These are phyloP conservation scores for Heterotilapia buettikoferi DNA, from an alignment of 2,113 vertebrate species.

Conservation along the genomic window DNA sequence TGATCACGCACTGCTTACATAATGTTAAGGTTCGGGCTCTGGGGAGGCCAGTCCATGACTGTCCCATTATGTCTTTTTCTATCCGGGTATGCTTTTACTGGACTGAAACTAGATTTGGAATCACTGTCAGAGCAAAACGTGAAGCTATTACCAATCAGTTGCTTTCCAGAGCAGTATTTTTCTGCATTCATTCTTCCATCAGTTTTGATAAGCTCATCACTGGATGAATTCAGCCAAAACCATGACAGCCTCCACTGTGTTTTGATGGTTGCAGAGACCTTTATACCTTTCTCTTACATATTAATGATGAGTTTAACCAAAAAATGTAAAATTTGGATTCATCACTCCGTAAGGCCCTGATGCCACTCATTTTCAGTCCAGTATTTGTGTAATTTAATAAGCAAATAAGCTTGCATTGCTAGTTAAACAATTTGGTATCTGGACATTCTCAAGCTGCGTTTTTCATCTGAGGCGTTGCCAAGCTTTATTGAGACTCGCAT, in stretches of 20 bases:
- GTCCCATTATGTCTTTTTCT: not conserved
- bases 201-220: not conserved
- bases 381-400: not conserved
- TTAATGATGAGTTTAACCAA: not conserved
- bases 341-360: not conserved
- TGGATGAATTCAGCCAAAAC: not conserved
- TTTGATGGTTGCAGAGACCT: not conserved
- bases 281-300: not conserved
- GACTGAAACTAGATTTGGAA: not conserved
- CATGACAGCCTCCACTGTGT: not conserved
- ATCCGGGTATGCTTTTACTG: accelerated
- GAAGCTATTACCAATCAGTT: not conserved
- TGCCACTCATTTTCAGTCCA: not conserved
- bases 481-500: not conserved
- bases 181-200: not conserved
- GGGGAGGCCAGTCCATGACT: not conserved
- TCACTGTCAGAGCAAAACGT: not conserved
- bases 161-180: not conserved
- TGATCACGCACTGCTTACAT: not conserved
- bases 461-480: not conserved
- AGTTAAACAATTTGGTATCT: not conserved
- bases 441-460: not conserved
- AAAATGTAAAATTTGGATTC: not conserved
- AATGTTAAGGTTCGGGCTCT: accelerated
- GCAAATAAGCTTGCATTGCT: slow-evolving; percentile 1